Conservation (phyloP, 1,140 invertebrate species). For the Grapholita molesta region DNA sequence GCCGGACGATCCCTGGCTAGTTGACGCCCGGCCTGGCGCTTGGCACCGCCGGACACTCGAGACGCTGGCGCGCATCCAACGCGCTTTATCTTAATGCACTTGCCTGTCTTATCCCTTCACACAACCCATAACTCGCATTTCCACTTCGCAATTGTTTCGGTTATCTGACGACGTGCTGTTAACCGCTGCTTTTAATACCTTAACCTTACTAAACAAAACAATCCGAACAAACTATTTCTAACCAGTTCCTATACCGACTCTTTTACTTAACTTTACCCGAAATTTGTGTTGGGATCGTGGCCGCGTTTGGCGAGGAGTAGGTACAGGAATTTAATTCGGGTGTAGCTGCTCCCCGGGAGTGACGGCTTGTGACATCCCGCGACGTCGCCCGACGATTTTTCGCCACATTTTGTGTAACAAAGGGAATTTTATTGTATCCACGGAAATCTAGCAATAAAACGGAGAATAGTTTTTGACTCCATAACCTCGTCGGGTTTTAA, state of each 20-base stretch:
- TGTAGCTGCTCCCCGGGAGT: slow-evolving; percentile 43
- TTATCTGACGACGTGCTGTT: slow-evolving; percentile 18
- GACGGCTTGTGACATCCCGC: slow-evolving; percentile 50
- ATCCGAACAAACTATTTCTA: slow-evolving; percentile 36
- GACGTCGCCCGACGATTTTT: slow-evolving; percentile 40
- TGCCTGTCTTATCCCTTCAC: slow-evolving; percentile 53
- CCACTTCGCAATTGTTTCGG: slow-evolving; percentile 54
- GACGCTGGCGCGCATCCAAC: slow-evolving; percentile 63
- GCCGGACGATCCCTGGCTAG: slow-evolving; percentile 16
- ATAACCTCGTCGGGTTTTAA: too few relatives aligned
- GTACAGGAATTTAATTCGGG: slow-evolving; percentile 64
- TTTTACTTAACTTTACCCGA: slow-evolving; percentile 39
- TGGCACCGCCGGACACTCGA: slow-evolving; percentile 63
- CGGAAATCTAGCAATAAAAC: slow-evolving; percentile 19
- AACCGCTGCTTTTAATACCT: slow-evolving; percentile 37
- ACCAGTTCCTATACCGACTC: slow-evolving; percentile 34
- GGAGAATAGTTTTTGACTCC: not conserved
- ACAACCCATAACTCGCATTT: slow-evolving; percentile 56
- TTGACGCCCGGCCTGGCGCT: slow-evolving; percentile 32
- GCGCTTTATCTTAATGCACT: slow-evolving; percentile 70
- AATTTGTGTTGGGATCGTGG: slow-evolving; percentile 36
- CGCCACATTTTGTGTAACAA: slow-evolving; percentile 40
- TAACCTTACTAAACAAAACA: slow-evolving; percentile 30
- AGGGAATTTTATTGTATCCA: slow-evolving; percentile 34
- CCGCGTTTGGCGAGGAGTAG: slow-evolving; percentile 33